Evolutionary conservation across 2,888 invertebrate species (phyloP).

Genomic region (Xestobium rufovillosum): DNA sequence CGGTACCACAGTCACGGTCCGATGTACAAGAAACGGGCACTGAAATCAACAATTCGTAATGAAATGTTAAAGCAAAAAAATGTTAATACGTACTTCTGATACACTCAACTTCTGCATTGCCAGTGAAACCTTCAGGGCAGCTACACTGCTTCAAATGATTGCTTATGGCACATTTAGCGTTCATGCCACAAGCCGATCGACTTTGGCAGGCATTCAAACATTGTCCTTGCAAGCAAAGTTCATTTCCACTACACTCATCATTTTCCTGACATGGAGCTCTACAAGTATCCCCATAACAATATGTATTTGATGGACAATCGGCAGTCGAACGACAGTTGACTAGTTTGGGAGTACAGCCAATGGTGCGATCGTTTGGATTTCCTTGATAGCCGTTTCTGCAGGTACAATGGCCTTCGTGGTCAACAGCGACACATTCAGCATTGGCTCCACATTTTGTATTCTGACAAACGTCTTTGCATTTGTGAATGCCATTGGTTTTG

Average conservation of each 20-base stretch:
- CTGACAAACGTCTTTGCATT: constrained; percentile 79
- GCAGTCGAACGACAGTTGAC: constrained; percentile 61
- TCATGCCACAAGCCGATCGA: constrained; percentile 73
- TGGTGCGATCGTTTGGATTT: constrained; percentile 58
- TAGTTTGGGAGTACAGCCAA: constrained; percentile 71
- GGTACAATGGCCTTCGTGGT: constrained; percentile 70
- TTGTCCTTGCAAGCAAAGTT: constrained; percentile 75
- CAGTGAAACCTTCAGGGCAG: constrained; percentile 80
- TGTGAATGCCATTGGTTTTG: constrained; percentile 61
- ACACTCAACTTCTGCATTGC: constrained; percentile 76
- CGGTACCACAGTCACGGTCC: constrained; percentile 62
- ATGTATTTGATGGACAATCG: constrained; percentile 72
- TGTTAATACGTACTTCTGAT: constrained; percentile 64
- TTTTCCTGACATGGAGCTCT: constrained; percentile 75
- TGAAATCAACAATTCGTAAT: constrained; percentile 38
- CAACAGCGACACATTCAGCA: constrained; percentile 70
- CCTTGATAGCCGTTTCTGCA: constrained; percentile 75
- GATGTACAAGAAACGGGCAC: constrained; percentile 70
- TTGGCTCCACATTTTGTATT: constrained; percentile 72
- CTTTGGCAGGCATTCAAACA: constrained; percentile 73
- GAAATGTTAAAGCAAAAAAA: constrained; percentile 7
- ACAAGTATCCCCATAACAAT: constrained; percentile 73
- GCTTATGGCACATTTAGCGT: constrained; percentile 65
- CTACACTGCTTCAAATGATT: constrained; percentile 72
- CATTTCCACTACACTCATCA: constrained; percentile 70